Conservation (phyloP, 2,797 vertebrate species). For the Cynopterus sphinx region DNA sequence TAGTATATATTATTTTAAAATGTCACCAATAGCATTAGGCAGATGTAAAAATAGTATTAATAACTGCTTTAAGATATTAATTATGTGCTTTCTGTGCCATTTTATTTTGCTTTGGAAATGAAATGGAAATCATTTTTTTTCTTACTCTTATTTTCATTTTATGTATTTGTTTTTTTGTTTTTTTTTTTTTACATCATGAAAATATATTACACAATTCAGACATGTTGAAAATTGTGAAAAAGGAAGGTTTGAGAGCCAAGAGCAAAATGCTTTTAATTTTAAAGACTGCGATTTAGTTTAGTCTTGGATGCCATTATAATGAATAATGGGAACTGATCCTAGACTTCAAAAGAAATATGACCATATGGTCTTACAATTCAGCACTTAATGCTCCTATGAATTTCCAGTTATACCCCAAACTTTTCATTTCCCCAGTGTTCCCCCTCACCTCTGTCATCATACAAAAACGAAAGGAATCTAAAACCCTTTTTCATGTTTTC, state of each 20-base stretch:
- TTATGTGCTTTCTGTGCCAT: not conserved
- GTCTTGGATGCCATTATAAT: slow-evolving; percentile 65
- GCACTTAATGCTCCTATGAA: slow-evolving; percentile 56
- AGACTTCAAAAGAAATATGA: slow-evolving; percentile 78
- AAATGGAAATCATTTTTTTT: slow-evolving; percentile 6
- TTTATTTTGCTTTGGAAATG: not conserved
- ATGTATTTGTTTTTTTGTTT: slow-evolving; percentile 41
- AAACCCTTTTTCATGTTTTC: slow-evolving; percentile 1
- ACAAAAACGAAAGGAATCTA: slow-evolving; percentile 69
- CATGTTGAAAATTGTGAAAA: slow-evolving; percentile 50
- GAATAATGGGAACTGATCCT: slow-evolving; percentile 71
- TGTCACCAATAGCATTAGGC: not conserved
- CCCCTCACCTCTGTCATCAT: slow-evolving; percentile 54
- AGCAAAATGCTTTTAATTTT: slow-evolving; percentile 74
- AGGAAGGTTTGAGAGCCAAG: slow-evolving; percentile 62
- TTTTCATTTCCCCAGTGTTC: slow-evolving; percentile 58
- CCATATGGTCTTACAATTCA: slow-evolving; percentile 69
- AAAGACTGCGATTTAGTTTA: slow-evolving; percentile 69
- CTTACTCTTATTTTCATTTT: slow-evolving; percentile 39
- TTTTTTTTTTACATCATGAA: slow-evolving; percentile 42
- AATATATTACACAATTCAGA: slow-evolving; percentile 39
- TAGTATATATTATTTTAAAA: not conserved
- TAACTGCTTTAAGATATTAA: not conserved
- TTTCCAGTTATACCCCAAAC: slow-evolving; percentile 62
- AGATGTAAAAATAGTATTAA: slow-evolving; percentile 30